Conservation (phyloP, 2,888 invertebrate genomes). For the Melolontha melolontha region DNA sequence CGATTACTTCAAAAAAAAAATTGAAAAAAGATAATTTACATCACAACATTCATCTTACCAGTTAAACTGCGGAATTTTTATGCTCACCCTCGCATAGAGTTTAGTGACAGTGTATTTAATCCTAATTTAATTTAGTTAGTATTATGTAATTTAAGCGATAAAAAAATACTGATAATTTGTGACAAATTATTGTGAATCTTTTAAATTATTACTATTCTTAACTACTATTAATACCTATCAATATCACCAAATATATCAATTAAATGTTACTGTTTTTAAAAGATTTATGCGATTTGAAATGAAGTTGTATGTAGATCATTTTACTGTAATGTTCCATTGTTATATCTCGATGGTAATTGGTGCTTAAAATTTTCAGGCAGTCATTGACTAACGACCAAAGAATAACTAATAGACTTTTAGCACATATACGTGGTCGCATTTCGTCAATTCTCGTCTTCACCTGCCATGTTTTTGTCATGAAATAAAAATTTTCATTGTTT, state of each 20-base stretch:
- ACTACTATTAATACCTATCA: conserved; percentile 40
- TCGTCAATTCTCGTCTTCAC: conserved; percentile 49
- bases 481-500: conserved; percentile 50
- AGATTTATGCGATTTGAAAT: conserved; percentile 64
- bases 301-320: conserved; percentile 61
- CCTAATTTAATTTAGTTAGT: conserved; percentile 58
- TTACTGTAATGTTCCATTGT: conserved; percentile 58
- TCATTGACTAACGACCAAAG: conserved; percentile 41
- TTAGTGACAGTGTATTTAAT: conserved; percentile 57
- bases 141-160: conserved; percentile 48
- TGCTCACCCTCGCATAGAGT: conserved; percentile 63
- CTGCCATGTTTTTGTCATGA: conserved; percentile 52
- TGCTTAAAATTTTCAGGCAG: conserved; percentile 57
- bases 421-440: conserved; percentile 22
- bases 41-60: conserved; percentile 49
- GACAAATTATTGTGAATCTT: conserved; percentile 45
- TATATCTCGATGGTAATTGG: conserved; percentile 61
- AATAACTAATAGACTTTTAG: conserved; percentile 24
- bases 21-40: conserved; percentile 32
- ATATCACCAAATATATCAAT: conserved; percentile 58
- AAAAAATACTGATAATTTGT: conserved; percentile 47
- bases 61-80: conserved; percentile 60
- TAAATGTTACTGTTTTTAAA: conserved; percentile 66
- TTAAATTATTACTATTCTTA: conserved; percentile 39
- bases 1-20: conserved; percentile 48